phyloP scores from a whole-genome alignment of 1,140 invertebrate species.

The Forficula auricularia region DNA sequence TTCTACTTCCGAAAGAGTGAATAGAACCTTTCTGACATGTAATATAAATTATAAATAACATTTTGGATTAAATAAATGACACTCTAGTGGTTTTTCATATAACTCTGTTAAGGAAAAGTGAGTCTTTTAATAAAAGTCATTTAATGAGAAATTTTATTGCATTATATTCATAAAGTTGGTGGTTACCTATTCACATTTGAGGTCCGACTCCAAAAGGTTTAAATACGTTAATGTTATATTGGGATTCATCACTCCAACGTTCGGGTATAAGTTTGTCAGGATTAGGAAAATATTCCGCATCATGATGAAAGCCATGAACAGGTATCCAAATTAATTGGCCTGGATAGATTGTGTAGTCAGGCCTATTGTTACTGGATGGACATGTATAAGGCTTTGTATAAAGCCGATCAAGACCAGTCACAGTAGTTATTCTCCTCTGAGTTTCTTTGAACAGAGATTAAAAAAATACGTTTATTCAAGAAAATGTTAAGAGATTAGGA shows the following conservation, averaged over 20 bases:
- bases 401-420: conserved; percentile 29
- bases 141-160: no score
- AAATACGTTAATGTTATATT: conserved; percentile 20
- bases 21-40: no score
- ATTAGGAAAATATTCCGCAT: conserved; percentile 28
- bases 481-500: no score
- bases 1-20: no score
- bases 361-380: conserved; percentile 7
- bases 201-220: conserved; percentile 37
- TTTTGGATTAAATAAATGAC: no score
- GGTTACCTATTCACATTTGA: conserved; percentile 29
- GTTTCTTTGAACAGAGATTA: conserved; percentile 24
- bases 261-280: conserved; percentile 34
- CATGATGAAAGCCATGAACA: conserved; percentile 30
- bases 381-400: conserved; percentile 23
- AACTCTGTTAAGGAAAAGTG: no score
- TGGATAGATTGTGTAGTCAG: conserved; percentile 16
- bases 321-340: conserved; percentile 25
- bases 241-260: conserved; percentile 30
- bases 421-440: conserved; percentile 35
- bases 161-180: no score
- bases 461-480: no score
- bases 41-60: no score
- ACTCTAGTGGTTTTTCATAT: no score
- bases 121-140: no score